Base-by-base conservation (phyloP, 53 echinoderm and acorn worm species). In the Temnopleurus reevesii region DNA sequence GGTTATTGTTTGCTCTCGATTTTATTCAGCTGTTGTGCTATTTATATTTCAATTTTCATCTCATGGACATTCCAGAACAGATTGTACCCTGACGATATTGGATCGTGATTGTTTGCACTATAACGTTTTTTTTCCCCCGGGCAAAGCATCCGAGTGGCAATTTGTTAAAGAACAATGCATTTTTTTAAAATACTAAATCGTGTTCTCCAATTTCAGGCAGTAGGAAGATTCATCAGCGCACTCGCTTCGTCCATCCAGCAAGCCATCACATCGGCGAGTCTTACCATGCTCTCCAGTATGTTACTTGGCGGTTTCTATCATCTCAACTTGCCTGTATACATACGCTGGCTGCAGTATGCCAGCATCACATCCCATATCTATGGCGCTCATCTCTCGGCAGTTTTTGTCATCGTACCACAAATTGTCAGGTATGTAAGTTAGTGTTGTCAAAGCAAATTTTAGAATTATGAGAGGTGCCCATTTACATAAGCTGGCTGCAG, bases 301-400 rank as follows among this genome's bases (percentile, higher is more conserved):
- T 89, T 96, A 10, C 89, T 96, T 1, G 91, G 91, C 3, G 94
- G 94, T 3, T 94, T 94, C 80, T 96, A 94, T 83, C 77, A 94
- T 23, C 60, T 93, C 24, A 77, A 76, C 29, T 46, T 94, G 31
- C 96, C 96, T 0, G 5, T 2, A 5, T 92, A 90, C 90, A 53
- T 96, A 29, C 80, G 77, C 13, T 96, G 96, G 96, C 34, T 93
- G 8, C 91, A 88, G 2, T 94, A 96, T 65, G 27, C 81, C 23
- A 91, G 92, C 46, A 94, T 83, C 81, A 76, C 93, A 21, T 96
- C 92, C 51, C 94, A 90, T 86, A 49, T 91, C 18, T 96, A 90
- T 84, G 89, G 92, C 76, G 88, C 91, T 34, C 90, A 91, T 54
- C 25, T 91, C 10, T 76, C 46, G 4, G 46, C 45, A 5, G 86